A percentile compares a stretch with the other conserved stretches of the same genome.
These are phyloP conservation scores for Chromoteleia sp. DNA, from an alignment of 2,888 invertebrate genomes.

Conservation along the genomic window DNA sequence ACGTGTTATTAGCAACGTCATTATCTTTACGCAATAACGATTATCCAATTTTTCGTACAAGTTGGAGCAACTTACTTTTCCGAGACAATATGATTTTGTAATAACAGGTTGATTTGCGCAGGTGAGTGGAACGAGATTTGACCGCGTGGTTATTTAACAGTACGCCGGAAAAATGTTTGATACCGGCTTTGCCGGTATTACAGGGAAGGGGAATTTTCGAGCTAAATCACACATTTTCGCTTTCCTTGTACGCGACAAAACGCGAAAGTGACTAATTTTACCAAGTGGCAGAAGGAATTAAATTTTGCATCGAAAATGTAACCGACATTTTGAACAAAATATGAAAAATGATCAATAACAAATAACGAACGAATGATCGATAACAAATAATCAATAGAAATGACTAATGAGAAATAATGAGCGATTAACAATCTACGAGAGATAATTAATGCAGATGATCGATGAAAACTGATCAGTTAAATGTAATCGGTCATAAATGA, in stretches of 20 bases:
- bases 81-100: conserved; percentile 53
- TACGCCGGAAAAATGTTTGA: conserved; percentile 44
- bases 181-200: conserved; percentile 53
- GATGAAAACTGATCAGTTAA: no score
- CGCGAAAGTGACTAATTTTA: conserved; percentile 75
- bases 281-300: neutral
- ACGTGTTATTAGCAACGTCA: conserved; percentile 21
- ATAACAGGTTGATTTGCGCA: conserved; percentile 51
- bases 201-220: conserved; percentile 76
- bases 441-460: no score
- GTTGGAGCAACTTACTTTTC: conserved; percentile 9
- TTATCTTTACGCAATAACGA: conserved; percentile 25
- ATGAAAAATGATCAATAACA: no score
- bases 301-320: no score
- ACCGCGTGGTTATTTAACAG: conserved; percentile 33
- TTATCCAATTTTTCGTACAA: conserved; percentile 20
- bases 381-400: no score
- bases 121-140: conserved; percentile 48
- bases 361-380: no score
- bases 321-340: no score
- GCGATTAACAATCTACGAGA: no score
- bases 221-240: conserved; percentile 69
- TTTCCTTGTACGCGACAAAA: conserved; percentile 74
- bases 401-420: no score
- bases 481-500: no score